A percentile compares a stretch with the other conserved stretches of the same genome.
Conservation (phyloP, 2,797 vertebrate species). For the Neomorphus geoffroyi region DNA sequence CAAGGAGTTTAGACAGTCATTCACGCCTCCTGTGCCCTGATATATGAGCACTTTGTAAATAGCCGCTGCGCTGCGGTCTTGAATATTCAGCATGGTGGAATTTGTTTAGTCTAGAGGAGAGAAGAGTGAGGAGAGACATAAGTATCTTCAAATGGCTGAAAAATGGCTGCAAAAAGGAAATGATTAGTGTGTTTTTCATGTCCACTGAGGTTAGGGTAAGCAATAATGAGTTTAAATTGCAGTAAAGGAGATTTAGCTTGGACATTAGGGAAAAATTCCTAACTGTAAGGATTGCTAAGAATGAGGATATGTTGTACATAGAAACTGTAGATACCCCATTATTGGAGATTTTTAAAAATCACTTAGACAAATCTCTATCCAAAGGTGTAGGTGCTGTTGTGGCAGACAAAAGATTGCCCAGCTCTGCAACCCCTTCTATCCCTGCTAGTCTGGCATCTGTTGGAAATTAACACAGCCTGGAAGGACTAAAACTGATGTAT, state of each 20-base stretch:
- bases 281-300: neutral
- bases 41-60: neutral
- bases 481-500: neutral
- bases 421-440: neutral
- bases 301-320: neutral
- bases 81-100: constrained; percentile 15
- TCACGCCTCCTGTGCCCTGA: neutral
- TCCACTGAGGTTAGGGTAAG: neutral
- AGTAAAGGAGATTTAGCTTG: neutral
- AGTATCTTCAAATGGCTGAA: neutral
- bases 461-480: neutral
- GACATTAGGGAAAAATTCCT: neutral
- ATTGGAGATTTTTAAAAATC: neutral
- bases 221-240: neutral
- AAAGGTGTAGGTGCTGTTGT: neutral
- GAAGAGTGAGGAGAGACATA: neutral
- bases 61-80: neutral
- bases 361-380: neutral
- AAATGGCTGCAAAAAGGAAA: neutral
- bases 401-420: neutral
- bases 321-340: rapidly evolving
- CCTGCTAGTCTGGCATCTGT: neutral
- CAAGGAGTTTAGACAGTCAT: neutral
- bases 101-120: constrained; percentile 25
- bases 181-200: neutral